Evolutionary conservation across 2,888 invertebrate species (phyloP).

Genomic region (Drosophila meridionalis): DNA sequence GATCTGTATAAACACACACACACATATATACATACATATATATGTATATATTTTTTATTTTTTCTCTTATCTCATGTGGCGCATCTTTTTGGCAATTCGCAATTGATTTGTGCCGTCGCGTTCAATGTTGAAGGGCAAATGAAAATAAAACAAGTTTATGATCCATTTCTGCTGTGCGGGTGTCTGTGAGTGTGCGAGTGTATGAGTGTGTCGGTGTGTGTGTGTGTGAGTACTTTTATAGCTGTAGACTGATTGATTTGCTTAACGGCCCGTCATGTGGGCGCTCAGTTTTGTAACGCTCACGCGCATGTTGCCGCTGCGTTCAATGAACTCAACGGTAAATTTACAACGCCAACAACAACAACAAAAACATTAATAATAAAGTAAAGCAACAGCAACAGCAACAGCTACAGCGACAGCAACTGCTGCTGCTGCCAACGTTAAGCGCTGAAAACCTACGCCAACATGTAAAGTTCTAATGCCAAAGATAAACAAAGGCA

Average conservation of each 20-base stretch:
- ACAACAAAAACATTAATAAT: slow-evolving; percentile 25
- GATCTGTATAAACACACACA: slow-evolving; percentile 14
- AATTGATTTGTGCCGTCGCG: slow-evolving; percentile 52
- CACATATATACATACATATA: slow-evolving; percentile 38
- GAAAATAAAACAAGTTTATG: slow-evolving; percentile 30
- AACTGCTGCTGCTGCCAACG: slow-evolving; percentile 31
- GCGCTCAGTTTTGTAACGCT: slow-evolving; percentile 59
- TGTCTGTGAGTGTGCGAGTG: slow-evolving; percentile 1
- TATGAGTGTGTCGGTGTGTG: not conserved
- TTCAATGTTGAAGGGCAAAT: slow-evolving; percentile 63
- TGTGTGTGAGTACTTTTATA: slow-evolving; percentile 15
- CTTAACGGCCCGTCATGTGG: slow-evolving; percentile 70
- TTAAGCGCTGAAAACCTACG: slow-evolving; percentile 66
- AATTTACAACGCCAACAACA: slow-evolving; percentile 65
- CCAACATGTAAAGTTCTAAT: slow-evolving; percentile 82
- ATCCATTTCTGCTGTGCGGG: slow-evolving; percentile 41
- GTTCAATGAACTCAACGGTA: slow-evolving; percentile 78
- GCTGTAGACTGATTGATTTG: slow-evolving; percentile 57
- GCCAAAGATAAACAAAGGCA: slow-evolving; percentile 76
- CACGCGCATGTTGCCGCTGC: slow-evolving; percentile 43
- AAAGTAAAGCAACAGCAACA: slow-evolving; percentile 43
- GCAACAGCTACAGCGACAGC: slow-evolving; percentile 38
- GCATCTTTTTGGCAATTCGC: slow-evolving; percentile 60
- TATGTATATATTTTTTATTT: slow-evolving; percentile 33
- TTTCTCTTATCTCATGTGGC: slow-evolving; percentile 62